phyloP scores from a whole-genome alignment of 2,888 invertebrate species.

The Tolmerus cingulatus region DNA sequence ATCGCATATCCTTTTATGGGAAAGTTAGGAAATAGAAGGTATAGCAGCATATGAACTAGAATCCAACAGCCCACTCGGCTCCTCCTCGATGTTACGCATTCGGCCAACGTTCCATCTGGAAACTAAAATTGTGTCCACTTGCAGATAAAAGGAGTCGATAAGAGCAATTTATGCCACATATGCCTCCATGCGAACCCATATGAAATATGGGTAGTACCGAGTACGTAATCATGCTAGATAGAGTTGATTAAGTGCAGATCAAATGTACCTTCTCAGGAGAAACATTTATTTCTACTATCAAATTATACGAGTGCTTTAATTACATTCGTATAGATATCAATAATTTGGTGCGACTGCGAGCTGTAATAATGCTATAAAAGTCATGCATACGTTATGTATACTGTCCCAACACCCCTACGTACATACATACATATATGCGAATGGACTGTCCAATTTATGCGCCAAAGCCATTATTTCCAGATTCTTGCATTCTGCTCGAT shows the following conservation, averaged over 20 bases:
- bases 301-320: slow-evolving; percentile 16
- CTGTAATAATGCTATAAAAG: slow-evolving; percentile 9
- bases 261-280: slow-evolving; percentile 18
- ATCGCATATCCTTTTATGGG: slow-evolving; percentile 38
- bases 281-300: slow-evolving; percentile 18
- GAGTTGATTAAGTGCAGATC: slow-evolving; percentile 5
- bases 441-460: not conserved
- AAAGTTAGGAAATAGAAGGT: not conserved
- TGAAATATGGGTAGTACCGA: not conserved
- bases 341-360: not conserved
- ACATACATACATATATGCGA: not conserved
- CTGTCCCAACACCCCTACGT: not conserved
- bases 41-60: not conserved
- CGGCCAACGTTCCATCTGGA: slow-evolving; percentile 5
- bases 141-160: slow-evolving; percentile 25
- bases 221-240: not conserved
- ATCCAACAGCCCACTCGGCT: not conserved
- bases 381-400: not conserved
- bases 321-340: not conserved
- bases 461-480: not conserved
- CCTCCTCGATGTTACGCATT: slow-evolving; percentile 7
- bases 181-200: not conserved
- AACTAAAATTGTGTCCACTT: not conserved
- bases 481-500: not conserved
- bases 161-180: slow-evolving; percentile 3